Evolutionary conservation across 2,113 vertebrate species (phyloP), one percentile per base, ranked within the genome.

Genomic region (Lamprologus sp.): DNA sequence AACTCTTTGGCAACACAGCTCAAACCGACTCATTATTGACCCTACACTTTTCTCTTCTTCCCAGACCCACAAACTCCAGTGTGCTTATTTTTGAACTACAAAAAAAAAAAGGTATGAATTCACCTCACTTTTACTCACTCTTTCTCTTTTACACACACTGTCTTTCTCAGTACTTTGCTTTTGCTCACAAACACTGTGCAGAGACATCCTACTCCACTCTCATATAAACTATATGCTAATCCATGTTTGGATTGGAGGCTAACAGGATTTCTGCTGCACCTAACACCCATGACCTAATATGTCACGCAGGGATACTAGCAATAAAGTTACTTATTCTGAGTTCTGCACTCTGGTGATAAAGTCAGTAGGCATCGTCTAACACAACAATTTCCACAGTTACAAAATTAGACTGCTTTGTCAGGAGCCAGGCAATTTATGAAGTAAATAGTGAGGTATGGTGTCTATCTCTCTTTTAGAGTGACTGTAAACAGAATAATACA

Each of bases 201-300:
- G 88, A 82, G 84, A 90, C 87, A 80, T 54, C 63, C 49, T 42
- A 33, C 79, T 92, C 70, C 79, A 81, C 82, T 89, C 60, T 33
- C 12, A 47, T 89, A 88, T 90, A 90, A 90, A 94, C 79, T 89
- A 51, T 88, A 91, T 93, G 90, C 88, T 94, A 94, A 94, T 92
- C 92, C 93, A 90, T 89, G 90, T 93, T 91, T 94, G 92, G 91
- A 92, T 87, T 92, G 94, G 88, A 93, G 68, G 84, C 93, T 92
- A 93, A 95, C 88, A 84, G 92, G 92, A 92, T 95, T 94, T 82
- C 91, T 65, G 82, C 86, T 87, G 87, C 84, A 92, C 65, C 81
- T 92, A 94, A 94, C 87, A 92, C 65, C 92, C 91, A 81, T 94
- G 90, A 91, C 89, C 88, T 89, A 90, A 93, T 91, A 82, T 77